These are phyloP conservation scores for Galerucella pusilla DNA, from an alignment of 2,888 invertebrate species.

Conservation along the genomic window DNA sequence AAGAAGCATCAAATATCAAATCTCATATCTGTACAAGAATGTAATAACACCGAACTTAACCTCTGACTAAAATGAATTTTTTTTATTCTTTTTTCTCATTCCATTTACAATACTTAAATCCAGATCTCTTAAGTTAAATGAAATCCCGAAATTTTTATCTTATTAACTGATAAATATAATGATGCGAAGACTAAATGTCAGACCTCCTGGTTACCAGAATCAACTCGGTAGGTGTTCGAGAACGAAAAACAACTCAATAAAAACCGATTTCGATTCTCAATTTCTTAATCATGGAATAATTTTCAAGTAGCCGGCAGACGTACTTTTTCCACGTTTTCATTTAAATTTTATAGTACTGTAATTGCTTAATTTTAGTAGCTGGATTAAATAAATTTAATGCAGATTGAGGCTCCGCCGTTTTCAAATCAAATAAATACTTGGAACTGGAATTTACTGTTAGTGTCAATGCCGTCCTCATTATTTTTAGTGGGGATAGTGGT, in stretches of 20 bases:
- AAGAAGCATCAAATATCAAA: too few relatives aligned
- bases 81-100: not conserved
- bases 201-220: slow-evolving; percentile 23
- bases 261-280: slow-evolving; percentile 26
- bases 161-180: slow-evolving; percentile 9
- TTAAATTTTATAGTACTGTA: slow-evolving; percentile 39
- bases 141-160: slow-evolving; percentile 4
- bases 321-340: slow-evolving; percentile 30
- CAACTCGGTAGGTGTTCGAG: slow-evolving; percentile 29
- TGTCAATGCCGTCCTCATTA: not conserved
- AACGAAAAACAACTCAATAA: slow-evolving; percentile 30
- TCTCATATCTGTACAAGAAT: too few relatives aligned
- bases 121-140: not conserved
- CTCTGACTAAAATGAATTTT: not conserved
- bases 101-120: not conserved
- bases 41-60: too few relatives aligned
- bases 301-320: slow-evolving; percentile 21
- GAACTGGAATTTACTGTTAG: slow-evolving; percentile 37
- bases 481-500: not conserved
- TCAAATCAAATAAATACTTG: slow-evolving; percentile 25
- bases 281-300: slow-evolving; percentile 35
- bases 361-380: slow-evolving; percentile 39
- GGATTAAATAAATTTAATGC: slow-evolving; percentile 32
- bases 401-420: slow-evolving; percentile 13
- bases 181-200: not conserved